These are phyloP conservation scores for Denticeps clupeoides DNA, from an alignment of 2,797 vertebrate species.

Conservation along the genomic window DNA sequence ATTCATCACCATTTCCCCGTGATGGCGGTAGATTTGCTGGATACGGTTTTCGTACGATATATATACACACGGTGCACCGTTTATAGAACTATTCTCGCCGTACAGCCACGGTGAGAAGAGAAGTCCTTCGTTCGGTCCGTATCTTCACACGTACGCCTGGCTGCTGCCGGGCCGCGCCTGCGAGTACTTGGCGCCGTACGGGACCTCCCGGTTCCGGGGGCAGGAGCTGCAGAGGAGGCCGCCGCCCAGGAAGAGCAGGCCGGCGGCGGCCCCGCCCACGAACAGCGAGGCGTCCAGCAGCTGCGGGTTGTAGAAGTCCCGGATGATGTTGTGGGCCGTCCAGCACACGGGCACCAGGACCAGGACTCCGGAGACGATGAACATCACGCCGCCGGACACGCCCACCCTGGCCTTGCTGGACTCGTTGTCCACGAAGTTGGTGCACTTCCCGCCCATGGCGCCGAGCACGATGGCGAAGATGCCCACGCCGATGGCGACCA, in stretches of 20 bases:
- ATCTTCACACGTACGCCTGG: no score
- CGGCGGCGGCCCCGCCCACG: conserved; percentile 71
- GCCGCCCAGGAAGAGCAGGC: conserved; percentile 68
- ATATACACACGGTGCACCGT: no score
- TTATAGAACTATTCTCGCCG: no score
- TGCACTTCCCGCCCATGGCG: conserved; percentile 69
- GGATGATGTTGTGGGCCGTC: conserved; percentile 51
- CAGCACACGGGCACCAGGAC: conserved; percentile 61
- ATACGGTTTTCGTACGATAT: no score
- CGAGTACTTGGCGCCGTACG: no score
- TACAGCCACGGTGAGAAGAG: no score
- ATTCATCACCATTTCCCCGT: no score
- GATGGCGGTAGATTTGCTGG: no score
- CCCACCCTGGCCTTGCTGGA: conserved; percentile 39
- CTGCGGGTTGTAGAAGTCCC: conserved; percentile 64
- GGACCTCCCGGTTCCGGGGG: conserved; percentile 27
- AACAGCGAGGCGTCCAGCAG: conserved; percentile 68
- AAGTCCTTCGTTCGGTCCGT: no score
- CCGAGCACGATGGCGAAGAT: conserved; percentile 54
- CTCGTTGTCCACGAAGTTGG: conserved; percentile 55
- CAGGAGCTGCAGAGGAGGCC: conserved; percentile 67
- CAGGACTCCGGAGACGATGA: conserved; percentile 54
- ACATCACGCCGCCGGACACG: conserved; percentile 48
- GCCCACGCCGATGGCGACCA: conserved; percentile 46
- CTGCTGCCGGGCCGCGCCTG: no score